These are phyloP conservation scores for Ivindomyrus marchei DNA, from an alignment of 2,113 vertebrate genomes.

Conservation along the genomic window DNA sequence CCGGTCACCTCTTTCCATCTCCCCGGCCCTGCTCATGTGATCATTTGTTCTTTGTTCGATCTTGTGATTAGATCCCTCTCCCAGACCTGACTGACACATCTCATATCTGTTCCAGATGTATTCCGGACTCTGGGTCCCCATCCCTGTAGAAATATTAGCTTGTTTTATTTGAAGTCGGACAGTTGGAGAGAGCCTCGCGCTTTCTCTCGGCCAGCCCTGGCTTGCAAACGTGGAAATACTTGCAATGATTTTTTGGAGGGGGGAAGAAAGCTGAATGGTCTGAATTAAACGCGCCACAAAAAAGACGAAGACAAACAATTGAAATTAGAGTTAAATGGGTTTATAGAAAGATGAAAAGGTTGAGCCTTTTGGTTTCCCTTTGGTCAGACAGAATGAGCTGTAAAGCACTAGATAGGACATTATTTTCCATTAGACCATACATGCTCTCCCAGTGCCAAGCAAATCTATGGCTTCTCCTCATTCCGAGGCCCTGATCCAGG, in stretches of 20 bases:
- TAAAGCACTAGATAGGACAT: background rate
- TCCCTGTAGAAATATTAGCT: constrained; percentile 28
- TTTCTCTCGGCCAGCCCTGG: constrained; percentile 25
- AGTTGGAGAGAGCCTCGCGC: constrained; percentile 22
- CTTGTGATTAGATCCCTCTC: constrained; percentile 28
- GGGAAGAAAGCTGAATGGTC: constrained; percentile 19
- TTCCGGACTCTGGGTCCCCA: constrained; percentile 7
- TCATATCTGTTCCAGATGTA: constrained; percentile 29
- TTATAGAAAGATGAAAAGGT: constrained; percentile 13
- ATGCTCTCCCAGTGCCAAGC: background rate
- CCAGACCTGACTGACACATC: constrained; percentile 19
- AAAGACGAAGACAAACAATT: background rate
- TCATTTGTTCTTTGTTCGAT: constrained; percentile 17
- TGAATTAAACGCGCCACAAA: constrained; percentile 29
- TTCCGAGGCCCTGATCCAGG: background rate
- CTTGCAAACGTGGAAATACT: constrained; percentile 37
- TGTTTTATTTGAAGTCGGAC: constrained; percentile 29
- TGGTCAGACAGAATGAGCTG: background rate
- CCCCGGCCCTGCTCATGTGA: constrained; percentile 2
- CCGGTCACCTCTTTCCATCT: background rate
- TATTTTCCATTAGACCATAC: background rate
- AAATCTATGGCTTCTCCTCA: background rate
- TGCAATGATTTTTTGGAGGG: constrained; percentile 28
- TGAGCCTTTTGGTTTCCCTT: background rate
- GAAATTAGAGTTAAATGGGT: constrained; percentile 22